phyloP scores from a whole-genome alignment of 1,140 invertebrate genomes.

The Polypedilum vanderplanki region DNA sequence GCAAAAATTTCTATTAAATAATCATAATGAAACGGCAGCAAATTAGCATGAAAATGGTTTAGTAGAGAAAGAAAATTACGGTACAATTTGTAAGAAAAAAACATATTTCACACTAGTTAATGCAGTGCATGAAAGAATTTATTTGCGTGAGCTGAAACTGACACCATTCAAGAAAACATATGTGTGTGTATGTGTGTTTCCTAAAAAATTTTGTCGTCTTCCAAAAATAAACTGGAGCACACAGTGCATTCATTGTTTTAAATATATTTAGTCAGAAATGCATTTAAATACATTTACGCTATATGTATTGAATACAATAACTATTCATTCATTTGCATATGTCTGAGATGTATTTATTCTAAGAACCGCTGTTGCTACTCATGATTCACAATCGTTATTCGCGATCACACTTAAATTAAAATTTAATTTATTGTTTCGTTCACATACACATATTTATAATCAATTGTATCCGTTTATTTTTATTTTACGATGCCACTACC shows the following conservation, averaged over 20 bases:
- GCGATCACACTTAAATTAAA: too few species aligned
- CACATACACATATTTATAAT: too few species aligned
- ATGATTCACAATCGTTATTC: background rate
- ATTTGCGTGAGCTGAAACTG: slow-evolving; percentile 3
- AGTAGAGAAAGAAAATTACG: too few species aligned
- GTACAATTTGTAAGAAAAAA: too few species aligned
- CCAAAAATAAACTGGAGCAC: background rate
- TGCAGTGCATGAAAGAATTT: slow-evolving; percentile 5
- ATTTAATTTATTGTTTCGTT: too few species aligned
- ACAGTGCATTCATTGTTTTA: background rate
- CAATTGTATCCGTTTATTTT: too few species aligned
- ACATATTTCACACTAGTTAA: too few species aligned
- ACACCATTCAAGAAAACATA: background rate
- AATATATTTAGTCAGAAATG: background rate
- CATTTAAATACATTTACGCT: background rate
- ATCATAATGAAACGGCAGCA: too few species aligned
- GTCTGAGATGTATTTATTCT: background rate
- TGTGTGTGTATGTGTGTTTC: background rate
- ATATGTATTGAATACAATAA: slow-evolving; percentile 3
- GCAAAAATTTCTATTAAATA: too few species aligned
- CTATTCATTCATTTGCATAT: background rate
- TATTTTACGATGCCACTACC: too few species aligned
- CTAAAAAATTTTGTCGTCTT: background rate
- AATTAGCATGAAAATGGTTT: too few species aligned
- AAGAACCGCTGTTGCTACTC: background rate